Percentiles rank a stretch among this genome's conserved stretches.
Conservation (phyloP, 2,797 vertebrate genomes). For the Chelonia mydas region DNA sequence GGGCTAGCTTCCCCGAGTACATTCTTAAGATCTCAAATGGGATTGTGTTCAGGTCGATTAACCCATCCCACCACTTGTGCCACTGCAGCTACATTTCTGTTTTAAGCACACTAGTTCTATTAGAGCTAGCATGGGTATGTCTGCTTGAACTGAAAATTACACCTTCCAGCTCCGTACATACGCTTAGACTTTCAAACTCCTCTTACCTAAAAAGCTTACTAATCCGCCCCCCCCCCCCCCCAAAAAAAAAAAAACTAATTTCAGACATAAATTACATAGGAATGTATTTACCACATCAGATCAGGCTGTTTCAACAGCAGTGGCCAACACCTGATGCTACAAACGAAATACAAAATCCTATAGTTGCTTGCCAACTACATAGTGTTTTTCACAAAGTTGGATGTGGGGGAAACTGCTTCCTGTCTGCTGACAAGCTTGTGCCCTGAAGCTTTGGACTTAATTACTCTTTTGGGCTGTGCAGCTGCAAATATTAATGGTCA, state of each 20-base stretch:
- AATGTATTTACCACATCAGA: not conserved
- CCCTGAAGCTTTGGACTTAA: not conserved
- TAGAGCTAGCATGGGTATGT: no score
- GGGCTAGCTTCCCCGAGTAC: no score
- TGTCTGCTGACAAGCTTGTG: not conserved
- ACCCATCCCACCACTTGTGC: no score
- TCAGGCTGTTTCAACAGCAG: not conserved
- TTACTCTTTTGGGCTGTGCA: not conserved
- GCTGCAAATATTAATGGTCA: not conserved
- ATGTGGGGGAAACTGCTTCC: not conserved
- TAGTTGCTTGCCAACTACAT: not conserved
- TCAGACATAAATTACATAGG: not conserved
- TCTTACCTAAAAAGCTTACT: not conserved
- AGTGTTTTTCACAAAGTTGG: not conserved
- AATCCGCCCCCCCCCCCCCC: accelerated
- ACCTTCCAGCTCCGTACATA: no score
- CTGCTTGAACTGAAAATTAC: no score
- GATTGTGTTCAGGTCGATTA: no score
- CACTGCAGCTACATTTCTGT: no score
- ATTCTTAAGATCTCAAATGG: no score
- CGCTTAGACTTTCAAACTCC: not conserved
- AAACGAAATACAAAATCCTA: not conserved
- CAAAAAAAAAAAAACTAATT: not conserved
- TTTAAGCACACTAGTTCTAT: no score
- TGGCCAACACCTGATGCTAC: not conserved